Conservation (phyloP, 1,140 invertebrate species). For the Bombus impatiens region DNA sequence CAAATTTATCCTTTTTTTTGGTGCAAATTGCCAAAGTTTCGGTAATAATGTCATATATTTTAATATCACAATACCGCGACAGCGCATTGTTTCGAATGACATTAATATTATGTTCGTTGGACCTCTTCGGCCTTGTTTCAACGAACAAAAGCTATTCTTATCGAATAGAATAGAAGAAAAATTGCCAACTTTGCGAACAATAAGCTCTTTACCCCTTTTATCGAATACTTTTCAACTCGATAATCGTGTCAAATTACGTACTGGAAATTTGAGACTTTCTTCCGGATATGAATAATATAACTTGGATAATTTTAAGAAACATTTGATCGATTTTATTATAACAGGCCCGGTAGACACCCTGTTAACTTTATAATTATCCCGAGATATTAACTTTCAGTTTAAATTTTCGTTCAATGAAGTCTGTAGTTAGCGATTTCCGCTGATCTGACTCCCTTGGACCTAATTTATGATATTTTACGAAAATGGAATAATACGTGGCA, state of each 20-base stretch:
- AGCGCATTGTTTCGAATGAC: constrained; percentile 25
- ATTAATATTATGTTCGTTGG: not conserved
- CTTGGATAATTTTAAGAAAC: not conserved
- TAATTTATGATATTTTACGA: too few species aligned
- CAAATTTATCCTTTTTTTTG: constrained; percentile 53
- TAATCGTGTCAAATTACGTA: not conserved
- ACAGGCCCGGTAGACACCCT: not conserved
- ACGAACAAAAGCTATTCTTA: not conserved
- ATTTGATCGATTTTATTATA: not conserved
- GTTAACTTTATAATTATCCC: not conserved
- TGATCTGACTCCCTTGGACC: too few species aligned
- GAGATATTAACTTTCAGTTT: not conserved
- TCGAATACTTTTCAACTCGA: not conserved
- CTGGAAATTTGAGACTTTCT: not conserved
- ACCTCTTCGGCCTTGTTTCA: not conserved
- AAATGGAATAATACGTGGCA: too few species aligned
- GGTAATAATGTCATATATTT: constrained; percentile 57
- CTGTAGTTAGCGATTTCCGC: too few species aligned
- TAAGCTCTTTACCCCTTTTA: not conserved
- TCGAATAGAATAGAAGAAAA: not conserved
- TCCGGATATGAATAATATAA: not conserved
- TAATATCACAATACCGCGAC: constrained; percentile 51
- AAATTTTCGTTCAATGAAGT: too few species aligned
- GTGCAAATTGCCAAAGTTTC: constrained; percentile 65
- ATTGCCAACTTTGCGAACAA: constrained; percentile 5